Evolutionary conservation across 1,140 invertebrate species (phyloP).

Genomic region (Drosophila willistoni): DNA sequence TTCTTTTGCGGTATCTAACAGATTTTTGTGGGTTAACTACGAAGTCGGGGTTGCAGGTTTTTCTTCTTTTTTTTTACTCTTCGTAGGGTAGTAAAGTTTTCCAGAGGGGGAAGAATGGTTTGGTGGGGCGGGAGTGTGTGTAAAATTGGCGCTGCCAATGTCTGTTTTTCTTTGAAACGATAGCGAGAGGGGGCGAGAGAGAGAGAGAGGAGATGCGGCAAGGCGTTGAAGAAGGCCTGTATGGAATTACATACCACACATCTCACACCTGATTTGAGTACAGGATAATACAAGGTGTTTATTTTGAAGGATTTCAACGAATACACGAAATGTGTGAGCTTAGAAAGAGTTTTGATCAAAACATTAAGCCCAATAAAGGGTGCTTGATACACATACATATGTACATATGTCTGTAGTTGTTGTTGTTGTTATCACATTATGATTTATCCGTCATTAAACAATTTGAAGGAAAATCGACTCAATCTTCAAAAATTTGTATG

Average conservation of each 20-base stretch:
- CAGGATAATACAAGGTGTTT: conserved; percentile 13
- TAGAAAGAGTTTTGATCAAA: background rate
- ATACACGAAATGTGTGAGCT: background rate
- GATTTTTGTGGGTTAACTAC: conserved; percentile 73
- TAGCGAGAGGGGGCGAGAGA: background rate
- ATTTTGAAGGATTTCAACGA: background rate
- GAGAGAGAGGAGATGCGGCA: background rate
- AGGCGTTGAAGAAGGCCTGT: background rate
- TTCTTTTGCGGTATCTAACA: conserved; percentile 76
- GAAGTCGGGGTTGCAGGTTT: conserved; percentile 17
- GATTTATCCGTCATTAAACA: no score
- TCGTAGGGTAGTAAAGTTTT: no score
- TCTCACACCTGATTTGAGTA: conserved; percentile 45
- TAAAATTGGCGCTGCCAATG: conserved; percentile 43
- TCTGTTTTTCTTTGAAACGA: conserved; percentile 23
- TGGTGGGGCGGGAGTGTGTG: background rate
- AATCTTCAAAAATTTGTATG: no score
- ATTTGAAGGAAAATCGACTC: no score
- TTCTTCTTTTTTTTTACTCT: background rate
- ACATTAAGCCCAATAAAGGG: background rate
- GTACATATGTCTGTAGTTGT: background rate
- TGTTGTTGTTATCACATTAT: background rate
- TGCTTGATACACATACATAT: background rate
- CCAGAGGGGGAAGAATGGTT: background rate
- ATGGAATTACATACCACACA: conserved; percentile 46